Base-by-base conservation (phyloP, 2,888 invertebrate genomes). In the Drosophila hamatofila region DNA sequence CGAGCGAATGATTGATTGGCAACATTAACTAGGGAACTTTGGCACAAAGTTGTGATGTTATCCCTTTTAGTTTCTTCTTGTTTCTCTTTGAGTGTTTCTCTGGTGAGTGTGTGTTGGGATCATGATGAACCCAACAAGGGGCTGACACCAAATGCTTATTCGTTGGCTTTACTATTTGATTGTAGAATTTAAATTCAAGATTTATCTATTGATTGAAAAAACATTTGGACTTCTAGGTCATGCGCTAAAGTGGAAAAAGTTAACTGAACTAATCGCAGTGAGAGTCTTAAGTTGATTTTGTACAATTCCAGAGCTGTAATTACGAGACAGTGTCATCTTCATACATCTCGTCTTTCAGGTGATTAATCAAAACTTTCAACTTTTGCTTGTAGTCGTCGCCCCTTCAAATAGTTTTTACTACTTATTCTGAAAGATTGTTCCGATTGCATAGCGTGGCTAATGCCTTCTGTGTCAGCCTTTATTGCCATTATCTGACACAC, bases 1-100 rank as follows among this genome's bases (percentile, higher is more conserved):
- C 62, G 65, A 56, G 73, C 74, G 59, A 78, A 80, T 78, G 78
- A 78, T 78, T 80, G 78, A 78, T 78, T 72, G 78, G 72, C 67
- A 62, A 72, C 80, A 78, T 80, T 76, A 80, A 62, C 72, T 23
- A 62, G 25, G 49, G 64, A 72, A 68, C 72, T 80, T 67, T 61
- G 58, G 61, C 58, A 51, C 56, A 44, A 52, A 49, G 42, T 71
- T 55, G 57, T 55, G 54, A 64, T 55, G 71, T 60, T 51, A 66
- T 63, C 80, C 58, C 48, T 71, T 59, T 44, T 37, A n/a, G 11
- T 11, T 59, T 39, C 16, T 72, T 46, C 60, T 58, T 44, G 60
- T 55, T 6, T 16, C 5, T 35, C 2, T 14, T 5, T 35, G 14
- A 2, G 14, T 35, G 14, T 35, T 30, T 30, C 9, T n/a, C n/a